Base-by-base conservation (phyloP, 2,113 vertebrate genomes). In the Indicator indicator region DNA sequence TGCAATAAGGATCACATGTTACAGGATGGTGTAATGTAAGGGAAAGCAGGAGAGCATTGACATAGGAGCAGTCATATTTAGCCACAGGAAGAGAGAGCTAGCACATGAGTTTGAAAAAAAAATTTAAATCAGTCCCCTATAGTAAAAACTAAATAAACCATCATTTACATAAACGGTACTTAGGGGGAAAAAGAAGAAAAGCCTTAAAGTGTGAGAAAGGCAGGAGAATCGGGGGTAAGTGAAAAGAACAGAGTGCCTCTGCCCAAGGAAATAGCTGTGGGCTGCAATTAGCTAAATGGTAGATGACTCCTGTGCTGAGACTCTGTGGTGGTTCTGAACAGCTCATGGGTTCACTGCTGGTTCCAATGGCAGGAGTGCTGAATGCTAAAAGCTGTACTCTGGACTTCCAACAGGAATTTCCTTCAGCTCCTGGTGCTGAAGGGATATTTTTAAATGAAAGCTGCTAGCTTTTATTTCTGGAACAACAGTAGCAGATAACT, bases 231-330 rank as follows among this genome's bases (percentile, higher is more conserved):
- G 27, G 50, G 46, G 86, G 28, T 20, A 73, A 88, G 50, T 59
- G 44, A 54, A 60, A 87, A 83, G 69, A 65, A 81, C 54, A 75
- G 76, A 58, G 17, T 48, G 56, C 72, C n/a, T 89, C 67, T 94
- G 65, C 52, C 48, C 69, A 54, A 62, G 77, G 69, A 96, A 95
- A 79, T 75, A 68, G 32, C 74, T 62, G 69, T 26, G 86, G 56
- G 58, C 63, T 77, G 73, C 83, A 88, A 89, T 95, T 95, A 88
- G 62, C 88, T 89, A 89, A 88, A 71, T 83, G 65, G 65, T 77
- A 81, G 48, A 44, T 1, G 59, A 55, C 33, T 94, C 36, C 60
- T 58, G 79, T 0, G 1, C 79, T 77, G 91, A 33, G 23, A 52
- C 48, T 44, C 26, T 11, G 33, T 36, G 77, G 85, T 0, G 3